These are phyloP conservation scores for Metridium senile DNA, from an alignment of 92 coral and sea anemone genomes.

Conservation along the genomic window DNA sequence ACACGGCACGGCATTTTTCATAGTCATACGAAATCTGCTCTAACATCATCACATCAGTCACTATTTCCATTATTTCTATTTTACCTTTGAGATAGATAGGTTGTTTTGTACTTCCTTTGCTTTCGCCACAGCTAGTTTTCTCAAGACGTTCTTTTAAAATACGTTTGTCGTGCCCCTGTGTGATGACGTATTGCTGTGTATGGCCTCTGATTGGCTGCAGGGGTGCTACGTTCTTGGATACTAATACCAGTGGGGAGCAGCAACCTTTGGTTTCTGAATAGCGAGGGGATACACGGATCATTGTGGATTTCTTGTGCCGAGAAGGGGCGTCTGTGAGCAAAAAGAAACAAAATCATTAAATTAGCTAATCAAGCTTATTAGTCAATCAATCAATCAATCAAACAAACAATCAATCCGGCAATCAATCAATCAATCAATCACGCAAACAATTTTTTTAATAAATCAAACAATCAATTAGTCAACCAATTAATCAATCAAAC, in stretches of 20 bases:
- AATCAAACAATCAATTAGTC: no score
- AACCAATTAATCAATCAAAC: no score
- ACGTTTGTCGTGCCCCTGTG: constrained; percentile 61
- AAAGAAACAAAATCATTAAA: neutral
- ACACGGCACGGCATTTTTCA: no score
- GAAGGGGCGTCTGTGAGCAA: neutral
- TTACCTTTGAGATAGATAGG: constrained; percentile 71
- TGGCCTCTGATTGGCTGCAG: constrained; percentile 50
- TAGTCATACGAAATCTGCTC: no score
- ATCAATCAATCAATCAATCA: no score
- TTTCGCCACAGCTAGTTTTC: constrained; percentile 8
- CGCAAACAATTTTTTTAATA: no score
- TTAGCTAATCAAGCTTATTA: neutral
- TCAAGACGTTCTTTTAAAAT: neutral
- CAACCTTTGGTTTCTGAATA: constrained; percentile 28
- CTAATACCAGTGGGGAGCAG: constrained; percentile 52
- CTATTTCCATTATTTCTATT: neutral
- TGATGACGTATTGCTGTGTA: constrained; percentile 58
- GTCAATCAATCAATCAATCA: neutral
- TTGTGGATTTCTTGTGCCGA: constrained; percentile 32
- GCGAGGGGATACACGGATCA: constrained; percentile 65
- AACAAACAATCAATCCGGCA: no score
- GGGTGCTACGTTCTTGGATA: constrained; percentile 59
- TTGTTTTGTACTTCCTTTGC: constrained; percentile 21
- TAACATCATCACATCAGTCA: no score